These are phyloP conservation scores for Scaeva pyrastri DNA, from an alignment of 2,888 invertebrate species.

Conservation along the genomic window DNA sequence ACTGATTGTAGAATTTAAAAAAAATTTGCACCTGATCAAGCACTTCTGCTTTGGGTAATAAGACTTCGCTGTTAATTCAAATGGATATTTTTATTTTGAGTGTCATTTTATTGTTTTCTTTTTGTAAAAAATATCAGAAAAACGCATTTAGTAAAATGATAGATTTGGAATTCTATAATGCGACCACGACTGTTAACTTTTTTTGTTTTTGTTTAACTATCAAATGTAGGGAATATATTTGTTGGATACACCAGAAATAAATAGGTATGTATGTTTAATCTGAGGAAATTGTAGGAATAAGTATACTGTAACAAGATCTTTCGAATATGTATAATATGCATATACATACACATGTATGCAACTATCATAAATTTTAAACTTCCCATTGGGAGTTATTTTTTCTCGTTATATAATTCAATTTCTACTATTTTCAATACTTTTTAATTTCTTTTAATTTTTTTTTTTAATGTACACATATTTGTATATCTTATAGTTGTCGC, in stretches of 20 bases:
- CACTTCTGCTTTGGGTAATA: not conserved
- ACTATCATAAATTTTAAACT: not conserved
- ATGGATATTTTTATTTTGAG: not conserved
- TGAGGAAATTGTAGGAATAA: conserved; percentile 19
- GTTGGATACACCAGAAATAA: not conserved
- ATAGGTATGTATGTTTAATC: not conserved
- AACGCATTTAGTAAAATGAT: too few species aligned
- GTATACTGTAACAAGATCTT: conserved; percentile 44
- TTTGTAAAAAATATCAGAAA: too few species aligned
- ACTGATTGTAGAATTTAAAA: not conserved
- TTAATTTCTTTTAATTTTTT: conserved; percentile 4
- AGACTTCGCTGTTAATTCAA: not conserved
- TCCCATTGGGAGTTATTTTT: too few species aligned
- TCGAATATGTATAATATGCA: conserved; percentile 37
- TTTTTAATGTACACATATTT: conserved; percentile 48
- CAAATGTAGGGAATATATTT: not conserved
- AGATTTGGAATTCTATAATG: not conserved
- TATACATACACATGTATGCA: conserved; percentile 22
- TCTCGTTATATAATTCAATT: conserved; percentile 15
- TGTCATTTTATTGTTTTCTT: not conserved
- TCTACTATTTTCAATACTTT: conserved; percentile 41
- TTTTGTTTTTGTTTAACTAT: not conserved
- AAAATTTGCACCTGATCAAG: not conserved
- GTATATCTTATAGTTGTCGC: conserved; percentile 56
- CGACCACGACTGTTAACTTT: not conserved